phyloP scores from a whole-genome alignment of 2,888 invertebrate genomes.

The Drosophila histrio region DNA sequence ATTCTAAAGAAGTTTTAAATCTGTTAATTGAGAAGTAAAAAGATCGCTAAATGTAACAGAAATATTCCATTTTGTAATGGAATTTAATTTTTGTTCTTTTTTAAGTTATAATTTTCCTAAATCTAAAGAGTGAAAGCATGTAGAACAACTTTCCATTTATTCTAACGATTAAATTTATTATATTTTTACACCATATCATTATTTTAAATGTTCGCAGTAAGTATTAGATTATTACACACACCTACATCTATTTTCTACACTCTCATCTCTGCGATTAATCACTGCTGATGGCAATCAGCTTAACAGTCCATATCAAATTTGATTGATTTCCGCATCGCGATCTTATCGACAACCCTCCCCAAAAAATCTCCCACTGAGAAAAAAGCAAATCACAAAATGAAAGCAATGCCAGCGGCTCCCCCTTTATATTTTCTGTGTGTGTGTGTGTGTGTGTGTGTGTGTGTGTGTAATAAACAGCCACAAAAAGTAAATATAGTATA shows the following conservation, averaged over 20 bases:
- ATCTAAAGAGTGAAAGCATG: no score
- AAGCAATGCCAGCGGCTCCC: constrained; percentile 56
- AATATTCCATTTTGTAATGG: no score
- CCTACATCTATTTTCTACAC: constrained; percentile 26
- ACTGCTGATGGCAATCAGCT: constrained; percentile 15
- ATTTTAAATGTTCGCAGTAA: background rate
- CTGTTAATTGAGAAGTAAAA: no score
- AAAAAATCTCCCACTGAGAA: constrained; percentile 23
- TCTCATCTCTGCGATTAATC: constrained; percentile 24
- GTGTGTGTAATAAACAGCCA: constrained; percentile 36
- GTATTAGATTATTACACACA: background rate
- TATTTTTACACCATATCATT: no score
- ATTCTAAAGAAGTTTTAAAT: no score
- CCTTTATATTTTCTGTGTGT: background rate
- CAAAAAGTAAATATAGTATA: constrained; percentile 20
- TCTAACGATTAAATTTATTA: no score
- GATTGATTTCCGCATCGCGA: constrained; percentile 63
- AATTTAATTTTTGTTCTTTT: no score
- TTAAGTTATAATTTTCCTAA: no score
- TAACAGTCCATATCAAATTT: constrained; percentile 4
- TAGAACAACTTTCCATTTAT: no score
- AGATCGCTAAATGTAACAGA: no score
- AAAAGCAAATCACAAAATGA: constrained; percentile 46
- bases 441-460: background rate
- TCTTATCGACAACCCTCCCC: constrained; percentile 15